phyloP scores from a whole-genome alignment of 2,888 invertebrate species.

The Hydrotaea diabolus region DNA sequence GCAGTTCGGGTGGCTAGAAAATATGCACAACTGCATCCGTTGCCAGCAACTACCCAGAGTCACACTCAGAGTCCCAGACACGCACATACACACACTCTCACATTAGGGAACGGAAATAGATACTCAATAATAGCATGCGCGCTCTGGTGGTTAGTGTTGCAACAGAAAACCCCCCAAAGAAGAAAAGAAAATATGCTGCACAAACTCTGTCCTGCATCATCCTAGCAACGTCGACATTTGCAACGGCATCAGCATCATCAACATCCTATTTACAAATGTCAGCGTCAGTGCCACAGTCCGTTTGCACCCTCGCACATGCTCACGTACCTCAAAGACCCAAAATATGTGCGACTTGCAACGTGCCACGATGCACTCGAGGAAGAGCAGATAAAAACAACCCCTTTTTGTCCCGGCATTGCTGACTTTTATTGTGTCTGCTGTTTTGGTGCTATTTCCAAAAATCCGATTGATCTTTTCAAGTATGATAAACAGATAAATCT shows the following conservation, averaged over 20 bases:
- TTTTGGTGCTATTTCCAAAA: constrained; percentile 38
- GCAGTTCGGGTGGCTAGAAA: constrained; percentile 17
- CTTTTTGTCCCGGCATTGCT: constrained; percentile 46
- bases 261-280: constrained; percentile 34
- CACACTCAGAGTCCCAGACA: not conserved
- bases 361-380: not conserved
- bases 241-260: constrained; percentile 33
- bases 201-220: constrained; percentile 32
- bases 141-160: constrained; percentile 48
- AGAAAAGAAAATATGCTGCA: not conserved
- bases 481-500: constrained; percentile 54
- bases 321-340: not conserved
- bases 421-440: constrained; percentile 49
- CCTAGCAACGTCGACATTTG: constrained; percentile 24
- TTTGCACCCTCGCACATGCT: not conserved
- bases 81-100: constrained; percentile 8
- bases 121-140: constrained; percentile 65
- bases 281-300: not conserved
- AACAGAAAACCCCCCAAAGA: constrained; percentile 40
- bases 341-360: constrained; percentile 50
- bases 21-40: constrained; percentile 59
- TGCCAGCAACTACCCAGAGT: constrained; percentile 36
- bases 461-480: constrained; percentile 59
- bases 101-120: constrained; percentile 59
- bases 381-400: constrained; percentile 43